Base-by-base conservation (phyloP, 2,888 invertebrate genomes). In the Ochropleura leucogaster region DNA sequence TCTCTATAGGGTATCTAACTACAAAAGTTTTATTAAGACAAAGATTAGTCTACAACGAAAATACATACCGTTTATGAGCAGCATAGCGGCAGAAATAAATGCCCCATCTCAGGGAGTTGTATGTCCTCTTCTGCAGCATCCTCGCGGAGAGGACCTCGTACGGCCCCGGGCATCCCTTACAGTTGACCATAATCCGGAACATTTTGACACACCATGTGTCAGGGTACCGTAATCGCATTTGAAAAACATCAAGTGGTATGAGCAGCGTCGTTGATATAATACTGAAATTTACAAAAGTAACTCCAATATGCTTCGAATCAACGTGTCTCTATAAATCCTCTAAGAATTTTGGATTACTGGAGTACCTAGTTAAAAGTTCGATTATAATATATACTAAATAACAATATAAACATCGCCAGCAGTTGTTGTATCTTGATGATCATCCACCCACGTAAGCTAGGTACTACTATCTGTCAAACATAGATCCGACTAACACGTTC, bases 211-310 rank as follows among this genome's bases (percentile, higher is more conserved):
- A 78, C 57, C 68, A 79, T 4, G 85, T 83, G 83, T 89, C 90
- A 57, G 79, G 65, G 78, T 84, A 63, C 80, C 86, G 53, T 72
- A 82, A 18, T 63, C 69, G 67, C 85, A 87, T 20, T 85, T 85
- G 62, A 63, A 77, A 51, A 68, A 79, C 72, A 79, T 89, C 57
- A 59, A 77, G 60, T 57, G 77, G 85, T 4, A 82, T 42, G 0
- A 85, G 82, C 1, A 69, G 59, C 46, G 85, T 53, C 16, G 82
- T 85, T 57, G 71, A 46, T 57, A 84, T 80, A 30, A 84, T 80
- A 69, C 84, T 84, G 84, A 57, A 84, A 84, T 16, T 67, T 82
- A 66, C 49, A 65, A n/a, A 53, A 42, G 0, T 10, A 60, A 10
- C 4, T 67, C 67, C 10, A 42, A 65, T 65, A 65, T 30, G 40